These are phyloP conservation scores for Lycocerus yunnanus DNA, from an alignment of 2,888 invertebrate genomes.

Conservation along the genomic window DNA sequence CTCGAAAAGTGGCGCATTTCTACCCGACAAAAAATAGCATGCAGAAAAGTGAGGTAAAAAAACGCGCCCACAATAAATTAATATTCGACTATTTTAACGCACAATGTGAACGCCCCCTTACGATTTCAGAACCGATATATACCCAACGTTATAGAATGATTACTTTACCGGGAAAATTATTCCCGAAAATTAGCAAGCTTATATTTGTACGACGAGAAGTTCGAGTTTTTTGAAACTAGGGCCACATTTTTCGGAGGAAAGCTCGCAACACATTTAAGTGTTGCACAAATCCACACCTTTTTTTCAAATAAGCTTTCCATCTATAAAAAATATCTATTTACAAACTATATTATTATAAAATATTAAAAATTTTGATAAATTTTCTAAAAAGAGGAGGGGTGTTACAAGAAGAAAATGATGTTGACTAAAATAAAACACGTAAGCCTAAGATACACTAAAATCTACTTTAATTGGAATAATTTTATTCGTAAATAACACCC, in stretches of 20 bases:
- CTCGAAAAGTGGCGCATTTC: not conserved
- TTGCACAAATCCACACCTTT: not conserved
- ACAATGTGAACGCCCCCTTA: not conserved
- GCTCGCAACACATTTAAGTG: not conserved
- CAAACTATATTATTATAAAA: not conserved
- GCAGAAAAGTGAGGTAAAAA: not conserved
- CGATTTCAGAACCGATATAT: not conserved
- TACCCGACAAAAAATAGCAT: not conserved
- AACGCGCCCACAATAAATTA: not conserved
- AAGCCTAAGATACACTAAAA: not conserved
- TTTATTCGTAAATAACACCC: constrained; percentile 25
- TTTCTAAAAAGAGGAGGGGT: not conserved
- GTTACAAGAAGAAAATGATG: not conserved
- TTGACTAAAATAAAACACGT: constrained; percentile 5
- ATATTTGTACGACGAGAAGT: not conserved
- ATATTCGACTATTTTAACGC: not conserved
- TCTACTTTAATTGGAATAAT: constrained; percentile 7
- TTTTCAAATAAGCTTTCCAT: not conserved
- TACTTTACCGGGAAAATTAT: not conserved
- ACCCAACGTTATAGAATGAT: not conserved
- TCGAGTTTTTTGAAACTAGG: not conserved
- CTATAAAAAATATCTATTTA: not conserved
- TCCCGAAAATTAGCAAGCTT: not conserved
- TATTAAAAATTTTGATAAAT: not conserved
- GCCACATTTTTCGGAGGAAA: not conserved